Conservation (phyloP, 2,888 invertebrate genomes). For the Tyria jacobaeae region DNA sequence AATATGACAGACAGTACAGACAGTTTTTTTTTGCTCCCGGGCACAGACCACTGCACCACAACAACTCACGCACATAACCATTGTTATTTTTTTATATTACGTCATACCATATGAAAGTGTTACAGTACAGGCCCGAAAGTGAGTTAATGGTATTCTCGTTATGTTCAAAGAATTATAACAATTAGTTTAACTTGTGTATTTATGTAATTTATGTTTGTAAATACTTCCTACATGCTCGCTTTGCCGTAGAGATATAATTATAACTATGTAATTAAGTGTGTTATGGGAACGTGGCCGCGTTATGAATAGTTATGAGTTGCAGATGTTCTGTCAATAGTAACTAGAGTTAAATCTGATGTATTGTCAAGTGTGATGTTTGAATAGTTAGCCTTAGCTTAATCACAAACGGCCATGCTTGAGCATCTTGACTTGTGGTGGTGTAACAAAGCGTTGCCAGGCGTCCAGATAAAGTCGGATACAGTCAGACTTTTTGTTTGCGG, state of each 20-base stretch:
- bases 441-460: no score
- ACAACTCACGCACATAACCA: constrained; percentile 57
- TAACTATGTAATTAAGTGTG: constrained; percentile 9
- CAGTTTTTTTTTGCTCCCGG: constrained; percentile 59
- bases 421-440: no score
- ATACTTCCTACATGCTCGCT: constrained; percentile 47
- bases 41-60: constrained; percentile 57
- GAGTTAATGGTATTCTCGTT: constrained; percentile 71
- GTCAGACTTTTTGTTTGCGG: no score
- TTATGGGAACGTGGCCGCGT: constrained; percentile 40
- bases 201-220: constrained; percentile 44
- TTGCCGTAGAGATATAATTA: constrained; percentile 38
- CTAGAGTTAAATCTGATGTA: constrained; percentile 7
- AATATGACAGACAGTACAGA: constrained; percentile 33
- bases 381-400: background rate
- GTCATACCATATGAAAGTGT: constrained; percentile 72
- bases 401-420: background rate
- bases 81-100: constrained; percentile 61
- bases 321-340: constrained; percentile 32
- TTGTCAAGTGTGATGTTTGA: background rate
- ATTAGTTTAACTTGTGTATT: constrained; percentile 40
- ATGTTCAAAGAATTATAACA: constrained; percentile 46
- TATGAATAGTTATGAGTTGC: constrained; percentile 34
- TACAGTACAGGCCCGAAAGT: constrained; percentile 74
- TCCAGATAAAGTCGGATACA: no score